phyloP scores from a whole-genome alignment of 2,888 invertebrate species.

The Thecophora atra region DNA sequence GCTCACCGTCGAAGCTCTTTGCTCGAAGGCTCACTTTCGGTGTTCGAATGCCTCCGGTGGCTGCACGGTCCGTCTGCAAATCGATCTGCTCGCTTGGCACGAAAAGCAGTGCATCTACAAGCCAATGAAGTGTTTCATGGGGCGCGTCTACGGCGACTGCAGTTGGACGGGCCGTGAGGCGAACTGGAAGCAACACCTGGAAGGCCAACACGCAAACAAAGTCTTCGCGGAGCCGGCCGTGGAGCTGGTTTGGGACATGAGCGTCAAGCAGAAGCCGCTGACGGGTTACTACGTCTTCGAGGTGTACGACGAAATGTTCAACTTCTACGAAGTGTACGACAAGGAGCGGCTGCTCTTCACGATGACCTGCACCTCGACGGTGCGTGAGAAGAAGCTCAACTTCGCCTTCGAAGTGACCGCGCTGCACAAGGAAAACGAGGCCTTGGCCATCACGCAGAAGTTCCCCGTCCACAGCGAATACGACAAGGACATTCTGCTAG shows the following conservation, averaged over 20 bases:
- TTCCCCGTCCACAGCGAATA: constrained; percentile 64
- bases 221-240: constrained; percentile 58
- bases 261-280: constrained; percentile 55
- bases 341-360: constrained; percentile 61
- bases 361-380: constrained; percentile 62
- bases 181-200: constrained; percentile 73
- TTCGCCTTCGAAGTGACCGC: constrained; percentile 64
- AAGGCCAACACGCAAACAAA: constrained; percentile 68
- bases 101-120: constrained; percentile 64
- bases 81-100: constrained; percentile 69
- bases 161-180: constrained; percentile 71
- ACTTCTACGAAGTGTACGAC: constrained; percentile 64
- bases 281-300: constrained; percentile 64
- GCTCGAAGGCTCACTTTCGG: constrained; percentile 71
- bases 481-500: constrained; percentile 61
- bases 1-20: constrained; percentile 70
- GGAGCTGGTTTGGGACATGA: constrained; percentile 59
- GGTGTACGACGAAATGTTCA: constrained; percentile 62
- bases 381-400: constrained; percentile 57
- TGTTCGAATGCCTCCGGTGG: constrained; percentile 68
- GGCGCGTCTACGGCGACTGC: constrained; percentile 68
- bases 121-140: constrained; percentile 65
- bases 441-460: constrained; percentile 61
- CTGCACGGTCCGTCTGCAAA: constrained; percentile 70
- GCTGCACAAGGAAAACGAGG: constrained; percentile 59